Percentiles rank a stretch among this genome's conserved stretches.
phyloP scores from a whole-genome alignment of 2,888 invertebrate genomes.

The Archips crataeganus region DNA sequence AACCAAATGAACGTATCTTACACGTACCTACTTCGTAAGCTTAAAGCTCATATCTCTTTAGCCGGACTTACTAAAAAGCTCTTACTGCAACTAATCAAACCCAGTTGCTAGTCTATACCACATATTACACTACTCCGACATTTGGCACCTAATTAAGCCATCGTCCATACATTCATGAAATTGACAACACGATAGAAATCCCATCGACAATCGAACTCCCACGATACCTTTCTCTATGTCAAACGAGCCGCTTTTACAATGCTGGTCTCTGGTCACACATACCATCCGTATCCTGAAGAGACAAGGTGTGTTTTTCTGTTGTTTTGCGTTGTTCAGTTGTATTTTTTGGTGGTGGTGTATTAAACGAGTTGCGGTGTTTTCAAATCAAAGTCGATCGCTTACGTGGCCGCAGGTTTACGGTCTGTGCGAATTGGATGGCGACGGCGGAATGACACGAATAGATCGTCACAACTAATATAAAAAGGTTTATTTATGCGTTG shows the following conservation, averaged over 20 bases:
- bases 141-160: slow-evolving; percentile 41
- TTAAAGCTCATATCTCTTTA: not conserved
- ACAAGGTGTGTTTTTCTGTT: slow-evolving; percentile 2
- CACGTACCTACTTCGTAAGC: too few relatives aligned
- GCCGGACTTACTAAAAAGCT: not conserved
- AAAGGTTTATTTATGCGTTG: slow-evolving; percentile 26
- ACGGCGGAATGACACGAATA: slow-evolving; percentile 67
- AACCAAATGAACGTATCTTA: too few relatives aligned
- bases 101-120: not conserved
- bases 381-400: slow-evolving; percentile 71
- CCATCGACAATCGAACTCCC: slow-evolving; percentile 51
- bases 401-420: slow-evolving; percentile 72
- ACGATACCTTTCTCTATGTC: slow-evolving; percentile 50
- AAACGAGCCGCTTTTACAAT: slow-evolving; percentile 25
- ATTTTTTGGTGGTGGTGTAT: slow-evolving; percentile 42
- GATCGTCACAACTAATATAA: slow-evolving; percentile 45
- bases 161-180: slow-evolving; percentile 19
- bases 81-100: not conserved
- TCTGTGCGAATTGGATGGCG: slow-evolving; percentile 68
- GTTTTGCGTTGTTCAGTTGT: not conserved
- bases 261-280: slow-evolving; percentile 4
- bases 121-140: slow-evolving; percentile 15
- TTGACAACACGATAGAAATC: slow-evolving; percentile 36
- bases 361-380: slow-evolving; percentile 72
- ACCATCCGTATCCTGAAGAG: not conserved